Percentiles rank a stretch among this genome's conserved stretches.
Evolutionary conservation across 2,113 vertebrate genomes (phyloP).

Genomic region (Chloroceryle aenea): DNA sequence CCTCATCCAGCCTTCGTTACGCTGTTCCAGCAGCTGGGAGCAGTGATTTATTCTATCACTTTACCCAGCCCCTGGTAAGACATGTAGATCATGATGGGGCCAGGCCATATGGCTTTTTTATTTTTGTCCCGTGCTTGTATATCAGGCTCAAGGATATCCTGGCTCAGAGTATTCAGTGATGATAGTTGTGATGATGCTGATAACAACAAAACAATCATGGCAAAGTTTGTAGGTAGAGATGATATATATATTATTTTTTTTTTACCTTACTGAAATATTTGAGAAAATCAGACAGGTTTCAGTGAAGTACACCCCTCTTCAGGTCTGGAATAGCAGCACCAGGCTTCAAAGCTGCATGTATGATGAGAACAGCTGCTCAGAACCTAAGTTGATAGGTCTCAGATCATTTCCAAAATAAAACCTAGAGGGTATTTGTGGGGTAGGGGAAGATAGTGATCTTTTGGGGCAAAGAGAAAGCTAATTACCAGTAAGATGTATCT

Average conservation of each 20-base stretch:
- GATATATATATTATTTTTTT: not conserved
- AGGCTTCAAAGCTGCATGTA: not conserved
- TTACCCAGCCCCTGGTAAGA: not conserved
- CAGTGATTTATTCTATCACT: not conserved
- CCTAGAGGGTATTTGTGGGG: not conserved
- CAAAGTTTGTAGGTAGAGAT: not conserved
- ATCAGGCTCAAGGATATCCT: not conserved
- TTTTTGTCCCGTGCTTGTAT: not conserved
- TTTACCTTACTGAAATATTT: not conserved
- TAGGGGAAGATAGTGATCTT: not conserved
- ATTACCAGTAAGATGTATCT: not conserved
- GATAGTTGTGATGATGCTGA: not conserved
- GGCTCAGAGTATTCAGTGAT: not conserved
- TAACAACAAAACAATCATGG: not conserved
- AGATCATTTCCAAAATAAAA: not conserved
- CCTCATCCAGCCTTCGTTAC: conserved; percentile 26
- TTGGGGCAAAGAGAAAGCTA: not conserved
- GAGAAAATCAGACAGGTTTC: not conserved
- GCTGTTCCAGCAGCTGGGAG: conserved; percentile 19
- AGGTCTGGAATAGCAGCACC: not conserved
- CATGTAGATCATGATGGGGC: not conserved
- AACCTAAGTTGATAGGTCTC: not conserved
- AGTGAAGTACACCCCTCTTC: not conserved
- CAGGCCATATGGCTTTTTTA: not conserved
- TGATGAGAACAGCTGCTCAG: not conserved